Conservation (phyloP, 2,113 vertebrate genomes). For the Campylomormyrus numenius region DNA sequence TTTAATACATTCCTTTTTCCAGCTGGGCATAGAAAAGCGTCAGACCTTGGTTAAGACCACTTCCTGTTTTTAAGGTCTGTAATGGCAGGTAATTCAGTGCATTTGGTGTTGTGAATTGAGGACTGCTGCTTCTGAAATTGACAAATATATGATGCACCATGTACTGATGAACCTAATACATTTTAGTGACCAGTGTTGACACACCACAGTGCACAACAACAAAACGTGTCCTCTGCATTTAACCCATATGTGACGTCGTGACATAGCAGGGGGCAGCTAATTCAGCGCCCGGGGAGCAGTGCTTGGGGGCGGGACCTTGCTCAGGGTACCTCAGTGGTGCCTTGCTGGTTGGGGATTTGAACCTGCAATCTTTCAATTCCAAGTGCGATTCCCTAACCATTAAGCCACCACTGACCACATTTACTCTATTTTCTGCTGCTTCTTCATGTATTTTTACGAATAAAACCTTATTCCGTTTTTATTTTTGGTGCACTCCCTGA, state of each 20-base stretch:
- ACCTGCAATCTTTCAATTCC: too few species aligned
- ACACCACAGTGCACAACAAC: too few species aligned
- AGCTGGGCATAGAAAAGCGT: background rate
- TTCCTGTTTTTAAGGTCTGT: background rate
- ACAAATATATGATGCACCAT: background rate
- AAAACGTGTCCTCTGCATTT: too few species aligned
- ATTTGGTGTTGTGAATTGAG: background rate
- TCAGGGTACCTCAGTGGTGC: too few species aligned
- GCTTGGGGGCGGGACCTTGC: too few species aligned
- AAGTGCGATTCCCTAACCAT: too few species aligned
- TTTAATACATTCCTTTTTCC: background rate
- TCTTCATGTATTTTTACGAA: background rate
- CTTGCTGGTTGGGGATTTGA: too few species aligned
- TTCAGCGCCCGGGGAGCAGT: too few species aligned
- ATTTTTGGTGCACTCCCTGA: background rate
- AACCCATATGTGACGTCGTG: too few species aligned
- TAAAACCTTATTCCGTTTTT: background rate
- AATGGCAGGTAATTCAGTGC: background rate
- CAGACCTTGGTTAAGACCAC: background rate
- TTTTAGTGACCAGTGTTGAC: too few species aligned
- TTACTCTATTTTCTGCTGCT: background rate
- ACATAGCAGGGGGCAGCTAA: too few species aligned
- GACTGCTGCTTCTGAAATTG: background rate
- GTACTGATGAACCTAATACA: background rate
- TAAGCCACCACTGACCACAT: background rate